Evolutionary conservation across 2,797 vertebrate genomes (phyloP), one percentile per base, ranked within the genome.

Genomic region (Clarias platycephalus): DNA sequence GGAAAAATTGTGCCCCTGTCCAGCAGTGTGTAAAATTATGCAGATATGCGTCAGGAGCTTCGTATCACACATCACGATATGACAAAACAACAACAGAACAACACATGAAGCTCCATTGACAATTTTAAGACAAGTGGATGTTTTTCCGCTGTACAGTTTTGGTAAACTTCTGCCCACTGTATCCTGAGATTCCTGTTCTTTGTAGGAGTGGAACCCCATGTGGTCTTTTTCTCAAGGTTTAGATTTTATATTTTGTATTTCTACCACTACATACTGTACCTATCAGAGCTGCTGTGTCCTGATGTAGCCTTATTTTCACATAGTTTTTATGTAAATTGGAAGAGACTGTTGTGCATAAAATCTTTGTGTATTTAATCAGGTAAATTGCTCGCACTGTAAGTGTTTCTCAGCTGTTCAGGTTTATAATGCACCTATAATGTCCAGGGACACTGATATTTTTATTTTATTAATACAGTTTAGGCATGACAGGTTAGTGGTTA

Each of bases 161-260:
- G 13, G 34, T 40, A 3, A 79, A 79, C 58, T 20, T 60, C 8
- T 77, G 55, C 31, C 22, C 18, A 58, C 18, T 34, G 28, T 76
- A 34, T 22, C 28, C 75, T 77, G 75, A 77, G 28, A 60, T 37
- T 77, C 16, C 49, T 28, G 71, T 75, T 28, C 70, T 53, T 72
- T 72, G 24, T 44, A 44, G 22, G 24, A 53, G 7, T 26, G 28
- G 16, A 55, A 18, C 57, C 57, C 20, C 2, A 15, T 24, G 55
- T 24, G 22, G 28, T 60, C 22, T 77, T 62, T n/a, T 78, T 5
- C 24, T 40, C 57, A 77, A 77, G 55, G 31, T 77, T 78, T 34
- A 77, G 37, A 55, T 34, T 49, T 49, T 49, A 12, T 49, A 49
- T 49, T 12, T 49, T 49, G 44, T 49, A 3, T 49, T 49, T 49